phyloP scores from a whole-genome alignment of 2,888 invertebrate genomes.

The Latrodectus hesperus region DNA sequence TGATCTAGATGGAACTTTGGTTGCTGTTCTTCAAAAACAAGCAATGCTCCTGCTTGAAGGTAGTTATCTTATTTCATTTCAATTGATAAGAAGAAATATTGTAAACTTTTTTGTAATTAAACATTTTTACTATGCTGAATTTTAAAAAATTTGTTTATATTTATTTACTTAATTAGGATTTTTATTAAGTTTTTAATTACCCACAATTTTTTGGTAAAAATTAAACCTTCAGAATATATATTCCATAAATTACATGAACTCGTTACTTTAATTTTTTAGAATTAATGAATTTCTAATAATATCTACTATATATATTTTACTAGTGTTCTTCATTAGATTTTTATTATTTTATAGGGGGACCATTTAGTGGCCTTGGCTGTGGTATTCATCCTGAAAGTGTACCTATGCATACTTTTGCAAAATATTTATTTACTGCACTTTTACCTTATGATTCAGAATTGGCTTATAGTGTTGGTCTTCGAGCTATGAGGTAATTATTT shows the following conservation, averaged over 20 bases:
- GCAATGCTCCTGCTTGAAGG: slow-evolving; percentile 83
- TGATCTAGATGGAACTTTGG: slow-evolving; percentile 83
- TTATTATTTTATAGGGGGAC: slow-evolving; percentile 78
- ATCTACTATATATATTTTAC: background rate
- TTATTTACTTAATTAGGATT: too few species aligned
- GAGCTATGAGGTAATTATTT: slow-evolving; percentile 81
- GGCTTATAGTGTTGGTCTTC: slow-evolving; percentile 85
- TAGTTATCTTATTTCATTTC: slow-evolving; percentile 65
- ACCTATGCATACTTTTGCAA: slow-evolving; percentile 89
- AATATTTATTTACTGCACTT: slow-evolving; percentile 85
- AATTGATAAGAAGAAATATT: background rate
- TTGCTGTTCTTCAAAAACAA: slow-evolving; percentile 82
- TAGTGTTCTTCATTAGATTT: background rate
- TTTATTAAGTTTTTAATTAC: too few species aligned
- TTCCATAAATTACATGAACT: too few species aligned
- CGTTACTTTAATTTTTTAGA: too few species aligned
- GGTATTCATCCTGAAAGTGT: slow-evolving; percentile 87
- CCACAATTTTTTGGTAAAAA: too few species aligned
- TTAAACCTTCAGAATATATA: too few species aligned
- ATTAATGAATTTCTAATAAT: too few species aligned
- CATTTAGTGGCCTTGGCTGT: slow-evolving; percentile 83
- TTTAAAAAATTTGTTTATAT: too few species aligned
- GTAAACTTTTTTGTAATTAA: too few species aligned
- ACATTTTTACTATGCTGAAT: too few species aligned
- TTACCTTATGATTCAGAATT: slow-evolving; percentile 85